Conservation (phyloP, 2,797 vertebrate species). For the Nyctibius grandis region DNA sequence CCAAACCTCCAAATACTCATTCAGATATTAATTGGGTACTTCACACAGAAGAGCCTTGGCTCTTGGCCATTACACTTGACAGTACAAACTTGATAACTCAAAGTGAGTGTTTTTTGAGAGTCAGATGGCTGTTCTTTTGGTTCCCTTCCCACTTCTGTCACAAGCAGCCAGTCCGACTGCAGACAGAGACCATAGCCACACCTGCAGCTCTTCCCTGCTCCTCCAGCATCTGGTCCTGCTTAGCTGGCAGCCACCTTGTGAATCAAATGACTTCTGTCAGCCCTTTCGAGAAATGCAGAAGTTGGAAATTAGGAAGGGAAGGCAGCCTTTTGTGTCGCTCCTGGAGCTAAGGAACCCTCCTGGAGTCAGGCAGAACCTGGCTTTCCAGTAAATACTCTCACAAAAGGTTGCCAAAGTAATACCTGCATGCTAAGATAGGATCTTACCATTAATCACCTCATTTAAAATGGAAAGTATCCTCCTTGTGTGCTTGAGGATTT, state of each 20-base stretch:
- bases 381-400: neutral
- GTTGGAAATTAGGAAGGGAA: neutral
- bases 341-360: neutral
- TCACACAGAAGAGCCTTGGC: neutral
- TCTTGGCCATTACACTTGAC: neutral
- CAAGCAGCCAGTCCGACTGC: neutral
- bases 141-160: neutral
- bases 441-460: neutral
- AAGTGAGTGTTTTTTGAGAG: neutral
- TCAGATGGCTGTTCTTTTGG: neutral
- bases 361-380: neutral
- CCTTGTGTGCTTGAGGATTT: neutral
- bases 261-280: neutral
- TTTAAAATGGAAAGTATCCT: neutral
- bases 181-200: neutral
- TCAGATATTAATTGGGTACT: neutral
- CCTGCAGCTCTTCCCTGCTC: accelerated
- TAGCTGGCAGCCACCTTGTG: neutral
- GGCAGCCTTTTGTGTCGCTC: neutral
- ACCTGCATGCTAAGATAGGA: neutral
- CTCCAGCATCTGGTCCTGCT: neutral
- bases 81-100: neutral
- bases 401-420: neutral
- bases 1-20: neutral
- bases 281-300: neutral